phyloP scores from a whole-genome alignment of 2,113 vertebrate genomes.

The Rana temporaria region DNA sequence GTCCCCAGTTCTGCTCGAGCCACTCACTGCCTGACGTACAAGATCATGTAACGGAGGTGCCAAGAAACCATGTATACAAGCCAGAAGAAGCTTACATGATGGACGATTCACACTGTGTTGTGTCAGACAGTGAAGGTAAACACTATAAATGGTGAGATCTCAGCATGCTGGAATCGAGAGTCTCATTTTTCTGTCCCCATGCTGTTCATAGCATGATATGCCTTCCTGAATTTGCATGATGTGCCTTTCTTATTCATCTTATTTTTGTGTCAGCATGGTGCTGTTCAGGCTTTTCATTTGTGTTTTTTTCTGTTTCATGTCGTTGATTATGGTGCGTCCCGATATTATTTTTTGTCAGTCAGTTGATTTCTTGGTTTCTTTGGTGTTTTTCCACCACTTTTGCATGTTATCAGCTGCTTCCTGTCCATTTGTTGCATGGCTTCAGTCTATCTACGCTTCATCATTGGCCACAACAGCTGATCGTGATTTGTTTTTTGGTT shows the following conservation, averaged over 20 bases:
- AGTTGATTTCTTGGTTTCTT: conserved; percentile 36
- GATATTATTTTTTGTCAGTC: conserved; percentile 64
- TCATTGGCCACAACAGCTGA: conserved; percentile 71
- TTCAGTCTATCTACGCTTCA: conserved; percentile 71
- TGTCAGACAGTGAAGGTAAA: conserved; percentile 99
- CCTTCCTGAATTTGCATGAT: conserved; percentile 68
- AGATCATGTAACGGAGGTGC: conserved; percentile 92
- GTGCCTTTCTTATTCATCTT: conserved; percentile 71
- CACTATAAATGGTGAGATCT: conserved; percentile 82
- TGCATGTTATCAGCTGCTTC: conserved; percentile 70
- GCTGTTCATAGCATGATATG: conserved; percentile 63
- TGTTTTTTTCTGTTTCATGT: conserved; percentile 64
- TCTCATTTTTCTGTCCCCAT: conserved; percentile 33
- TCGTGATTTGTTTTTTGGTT: conserved; percentile 90
- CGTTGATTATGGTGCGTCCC: conserved; percentile 58
- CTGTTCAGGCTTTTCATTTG: conserved; percentile 50
- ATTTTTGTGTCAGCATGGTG: conserved; percentile 63
- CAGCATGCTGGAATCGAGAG: conserved; percentile 66
- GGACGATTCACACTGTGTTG: conserved; percentile 97
- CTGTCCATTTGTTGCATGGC: conserved; percentile 81
- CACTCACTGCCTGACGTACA: conserved; percentile 98
- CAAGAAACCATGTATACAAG: conserved; percentile 93
- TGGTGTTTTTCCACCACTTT: conserved; percentile 62
- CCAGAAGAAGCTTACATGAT: conserved; percentile 95
- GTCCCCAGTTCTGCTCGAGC: conserved; percentile 95